A percentile compares a stretch with the other conserved stretches of the same genome.
Conservation (phyloP, 2,888 invertebrate species). For the Pammene aurita region DNA sequence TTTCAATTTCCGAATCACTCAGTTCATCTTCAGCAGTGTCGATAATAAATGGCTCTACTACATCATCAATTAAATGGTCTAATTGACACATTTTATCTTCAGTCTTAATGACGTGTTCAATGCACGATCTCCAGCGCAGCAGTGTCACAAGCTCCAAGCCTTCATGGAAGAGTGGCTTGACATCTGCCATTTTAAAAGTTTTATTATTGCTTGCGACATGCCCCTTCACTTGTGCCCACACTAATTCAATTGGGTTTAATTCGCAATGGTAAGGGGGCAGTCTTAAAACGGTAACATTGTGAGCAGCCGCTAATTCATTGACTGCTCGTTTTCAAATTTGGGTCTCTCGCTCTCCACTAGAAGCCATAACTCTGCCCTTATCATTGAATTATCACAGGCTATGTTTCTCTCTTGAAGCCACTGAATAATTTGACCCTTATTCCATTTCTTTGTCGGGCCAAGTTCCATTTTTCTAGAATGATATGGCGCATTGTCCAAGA, state of each 20-base stretch:
- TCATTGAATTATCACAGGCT: not conserved
- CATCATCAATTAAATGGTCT: conserved; percentile 30
- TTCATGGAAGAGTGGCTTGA: conserved; percentile 23
- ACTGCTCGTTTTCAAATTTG: not conserved
- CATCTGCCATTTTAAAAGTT: conserved; percentile 33
- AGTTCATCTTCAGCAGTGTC: no score
- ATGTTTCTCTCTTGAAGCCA: not conserved
- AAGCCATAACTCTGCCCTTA: not conserved
- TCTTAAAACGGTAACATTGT: no score
- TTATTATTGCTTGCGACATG: no score
- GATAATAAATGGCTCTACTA: no score
- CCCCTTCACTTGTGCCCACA: conserved; percentile 42
- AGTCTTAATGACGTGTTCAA: conserved; percentile 26
- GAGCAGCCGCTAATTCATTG: not conserved
- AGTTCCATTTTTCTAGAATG: not conserved
- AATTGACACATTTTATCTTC: conserved; percentile 36
- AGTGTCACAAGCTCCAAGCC: conserved; percentile 11
- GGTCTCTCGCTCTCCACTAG: not conserved
- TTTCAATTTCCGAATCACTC: no score
- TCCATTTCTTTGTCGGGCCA: not conserved
- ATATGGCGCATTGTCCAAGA: not conserved
- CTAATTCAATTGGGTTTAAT: conserved; percentile 43
- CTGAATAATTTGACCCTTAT: not conserved
- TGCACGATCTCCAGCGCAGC: conserved; percentile 27
- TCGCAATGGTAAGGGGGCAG: conserved; percentile 12